Conservation (phyloP, 2,797 vertebrate species). For the Gymnoscopelus braueri region DNA sequence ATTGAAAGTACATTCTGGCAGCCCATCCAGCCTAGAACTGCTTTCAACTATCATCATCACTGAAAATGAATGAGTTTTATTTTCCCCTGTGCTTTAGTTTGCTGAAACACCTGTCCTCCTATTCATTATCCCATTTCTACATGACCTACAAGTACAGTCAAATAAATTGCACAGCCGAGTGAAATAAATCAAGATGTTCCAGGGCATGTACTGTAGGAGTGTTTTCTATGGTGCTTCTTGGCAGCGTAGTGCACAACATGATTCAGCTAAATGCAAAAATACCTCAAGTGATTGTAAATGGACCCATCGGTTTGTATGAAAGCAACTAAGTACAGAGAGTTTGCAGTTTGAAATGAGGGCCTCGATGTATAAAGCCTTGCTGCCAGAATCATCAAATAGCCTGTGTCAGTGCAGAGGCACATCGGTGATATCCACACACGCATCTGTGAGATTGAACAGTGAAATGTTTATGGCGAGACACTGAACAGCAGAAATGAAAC, state of each 20-base stretch:
- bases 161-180: no score
- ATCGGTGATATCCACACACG: conserved; percentile 22
- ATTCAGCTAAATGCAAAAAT: not conserved
- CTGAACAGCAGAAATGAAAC: conserved; percentile 21
- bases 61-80: no score
- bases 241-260: not conserved
- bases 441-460: conserved; percentile 29
- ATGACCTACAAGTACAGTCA: no score
- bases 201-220: no score
- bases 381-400: conserved; percentile 1
- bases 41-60: no score
- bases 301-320: not conserved
- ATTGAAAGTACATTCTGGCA: no score
- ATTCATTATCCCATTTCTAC: no score
- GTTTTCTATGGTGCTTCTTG: no score
- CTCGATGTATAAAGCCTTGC: not conserved
- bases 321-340: not conserved
- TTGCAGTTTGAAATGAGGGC: not conserved
- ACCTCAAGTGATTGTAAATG: not conserved
- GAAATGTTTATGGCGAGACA: conserved; percentile 36
- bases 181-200: no score
- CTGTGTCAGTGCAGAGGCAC: not conserved
- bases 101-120: no score
- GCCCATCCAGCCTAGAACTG: no score
- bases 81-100: no score